Conservation (phyloP, 1,140 invertebrate genomes). For the Eurosta solidaginis region DNA sequence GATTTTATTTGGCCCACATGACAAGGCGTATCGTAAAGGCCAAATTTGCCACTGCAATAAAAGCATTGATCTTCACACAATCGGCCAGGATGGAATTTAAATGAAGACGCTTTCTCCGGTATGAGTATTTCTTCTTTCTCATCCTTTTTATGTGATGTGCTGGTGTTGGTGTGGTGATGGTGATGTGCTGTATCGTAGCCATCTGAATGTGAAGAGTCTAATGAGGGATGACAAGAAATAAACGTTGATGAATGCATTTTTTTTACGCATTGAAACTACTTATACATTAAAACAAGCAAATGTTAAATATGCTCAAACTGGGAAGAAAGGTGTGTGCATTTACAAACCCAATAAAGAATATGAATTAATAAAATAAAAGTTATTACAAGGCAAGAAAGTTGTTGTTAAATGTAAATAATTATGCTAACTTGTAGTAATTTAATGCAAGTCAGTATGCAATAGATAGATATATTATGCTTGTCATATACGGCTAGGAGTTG, state of each 20-base stretch:
- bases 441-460: no score
- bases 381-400: background rate
- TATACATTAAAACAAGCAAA: background rate
- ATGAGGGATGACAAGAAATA: background rate
- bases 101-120: conserved; percentile 83
- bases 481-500: no score
- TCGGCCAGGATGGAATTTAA: conserved; percentile 79
- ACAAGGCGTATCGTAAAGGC: conserved; percentile 81
- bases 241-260: background rate
- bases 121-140: conserved; percentile 73
- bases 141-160: conserved; percentile 65
- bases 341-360: background rate
- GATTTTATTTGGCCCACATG: conserved; percentile 84
- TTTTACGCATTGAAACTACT: background rate
- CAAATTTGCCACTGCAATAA: conserved; percentile 84
- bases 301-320: background rate
- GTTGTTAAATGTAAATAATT: background rate
- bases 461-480: no score
- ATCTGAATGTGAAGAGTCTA: conserved; percentile 55
- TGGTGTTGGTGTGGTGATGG: conserved; percentile 48
- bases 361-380: background rate
- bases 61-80: conserved; percentile 81
- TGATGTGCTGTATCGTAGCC: conserved; percentile 37
- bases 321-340: background rate
- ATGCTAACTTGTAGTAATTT: background rate